Conservation (phyloP, 2,888 invertebrate genomes). For the Archips crataeganus region DNA sequence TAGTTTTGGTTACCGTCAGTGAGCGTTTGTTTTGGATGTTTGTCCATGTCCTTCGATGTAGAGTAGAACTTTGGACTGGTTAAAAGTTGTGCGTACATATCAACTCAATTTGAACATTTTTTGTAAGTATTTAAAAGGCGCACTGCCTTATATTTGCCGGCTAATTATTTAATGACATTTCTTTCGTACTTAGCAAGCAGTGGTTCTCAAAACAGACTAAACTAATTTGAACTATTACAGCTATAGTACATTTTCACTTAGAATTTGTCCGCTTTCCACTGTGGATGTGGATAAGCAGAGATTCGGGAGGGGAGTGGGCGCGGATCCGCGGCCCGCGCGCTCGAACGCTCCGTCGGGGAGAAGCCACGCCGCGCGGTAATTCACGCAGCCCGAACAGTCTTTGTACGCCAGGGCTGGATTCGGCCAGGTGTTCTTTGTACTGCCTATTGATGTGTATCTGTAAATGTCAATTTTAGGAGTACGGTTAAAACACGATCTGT, state of each 20-base stretch:
- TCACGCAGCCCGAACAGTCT: conserved; percentile 73
- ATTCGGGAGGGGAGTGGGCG: neutral
- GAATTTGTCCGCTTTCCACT: conserved; percentile 5
- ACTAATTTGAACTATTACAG: conserved; percentile 2
- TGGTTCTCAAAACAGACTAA: neutral
- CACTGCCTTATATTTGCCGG: neutral
- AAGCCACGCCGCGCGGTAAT: conserved; percentile 90
- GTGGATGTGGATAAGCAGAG: neutral
- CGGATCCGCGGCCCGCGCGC: conserved; percentile 78
- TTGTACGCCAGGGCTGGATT: conserved; percentile 89
- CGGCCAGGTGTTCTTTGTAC: conserved; percentile 91
- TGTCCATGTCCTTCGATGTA: no score
- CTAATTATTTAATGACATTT: neutral
- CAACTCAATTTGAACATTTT: no score
- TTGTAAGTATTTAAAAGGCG: neutral
- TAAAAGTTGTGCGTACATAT: no score
- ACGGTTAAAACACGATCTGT: neutral
- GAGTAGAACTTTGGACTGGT: no score
- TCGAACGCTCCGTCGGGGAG: conserved; percentile 87
- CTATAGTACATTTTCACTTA: conserved; percentile 3
- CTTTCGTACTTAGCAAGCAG: neutral
- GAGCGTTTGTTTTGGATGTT: no score
- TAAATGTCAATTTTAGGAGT: conserved; percentile 41
- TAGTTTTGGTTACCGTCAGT: no score
- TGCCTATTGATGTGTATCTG: conserved; percentile 95